These are phyloP conservation scores for Leuciscus idus DNA, from an alignment of 2,113 vertebrate genomes.

Conservation along the genomic window DNA sequence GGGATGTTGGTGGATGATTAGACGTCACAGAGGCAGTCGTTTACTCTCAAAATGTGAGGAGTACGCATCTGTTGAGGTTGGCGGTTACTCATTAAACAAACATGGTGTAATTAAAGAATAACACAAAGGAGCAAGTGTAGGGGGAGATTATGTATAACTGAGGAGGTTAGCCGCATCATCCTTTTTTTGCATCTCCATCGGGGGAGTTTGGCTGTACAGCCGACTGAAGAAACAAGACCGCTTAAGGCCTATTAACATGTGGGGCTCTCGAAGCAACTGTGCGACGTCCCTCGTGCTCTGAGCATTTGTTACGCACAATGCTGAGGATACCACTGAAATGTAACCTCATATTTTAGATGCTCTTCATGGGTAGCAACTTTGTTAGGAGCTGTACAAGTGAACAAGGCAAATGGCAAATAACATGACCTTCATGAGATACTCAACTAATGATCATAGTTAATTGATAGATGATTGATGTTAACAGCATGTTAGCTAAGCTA, in stretches of 20 bases:
- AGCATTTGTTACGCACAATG: not conserved
- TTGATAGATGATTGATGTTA: not conserved
- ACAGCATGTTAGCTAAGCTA: not conserved
- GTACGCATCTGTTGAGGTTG: conserved; percentile 35
- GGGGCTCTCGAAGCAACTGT: conserved; percentile 50
- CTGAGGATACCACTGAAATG: not conserved
- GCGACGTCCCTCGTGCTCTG: not conserved
- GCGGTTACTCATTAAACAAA: conserved; percentile 52
- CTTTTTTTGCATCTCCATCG: conserved; percentile 30
- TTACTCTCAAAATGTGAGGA: conserved; percentile 27
- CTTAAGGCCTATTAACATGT: conserved; percentile 42
- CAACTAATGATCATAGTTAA: not conserved
- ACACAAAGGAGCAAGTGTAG: conserved; percentile 43
- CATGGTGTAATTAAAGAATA: conserved; percentile 61
- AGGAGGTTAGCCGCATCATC: conserved; percentile 40
- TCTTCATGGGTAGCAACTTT: not conserved
- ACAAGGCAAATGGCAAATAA: not conserved
- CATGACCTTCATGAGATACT: not conserved
- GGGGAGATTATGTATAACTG: conserved; percentile 18
- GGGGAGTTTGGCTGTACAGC: not conserved
- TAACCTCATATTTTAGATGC: not conserved
- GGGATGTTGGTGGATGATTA: conserved; percentile 30
- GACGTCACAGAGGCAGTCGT: conserved; percentile 19
- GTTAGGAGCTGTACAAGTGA: not conserved
- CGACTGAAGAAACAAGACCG: conserved; percentile 30